These are phyloP conservation scores for Thaleichthys pacificus DNA, from an alignment of 2,797 vertebrate genomes.

Conservation along the genomic window DNA sequence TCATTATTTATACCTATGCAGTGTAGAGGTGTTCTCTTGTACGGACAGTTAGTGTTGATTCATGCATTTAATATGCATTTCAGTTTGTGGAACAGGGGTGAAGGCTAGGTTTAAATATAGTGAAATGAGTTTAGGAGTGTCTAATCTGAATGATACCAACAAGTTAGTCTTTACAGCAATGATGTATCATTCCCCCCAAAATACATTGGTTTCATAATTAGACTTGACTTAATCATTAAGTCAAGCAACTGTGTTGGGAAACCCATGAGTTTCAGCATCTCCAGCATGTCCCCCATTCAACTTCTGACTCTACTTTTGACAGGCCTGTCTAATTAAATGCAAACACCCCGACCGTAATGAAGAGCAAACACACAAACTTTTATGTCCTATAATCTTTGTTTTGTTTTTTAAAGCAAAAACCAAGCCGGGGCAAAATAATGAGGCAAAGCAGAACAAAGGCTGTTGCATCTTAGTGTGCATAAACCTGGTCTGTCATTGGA, in stretches of 20 bases:
- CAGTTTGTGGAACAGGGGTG: not conserved
- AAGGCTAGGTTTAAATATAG: slow-evolving; percentile 8
- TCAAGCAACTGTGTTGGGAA: not conserved
- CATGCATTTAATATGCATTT: slow-evolving; percentile 3
- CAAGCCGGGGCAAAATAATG: slow-evolving; percentile 41
- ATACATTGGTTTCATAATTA: not conserved
- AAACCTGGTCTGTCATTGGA: slow-evolving; percentile 37
- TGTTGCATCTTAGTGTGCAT: slow-evolving; percentile 12
- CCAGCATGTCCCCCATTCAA: not conserved
- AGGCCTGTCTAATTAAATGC: slow-evolving; percentile 14
- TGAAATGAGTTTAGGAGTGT: not conserved
- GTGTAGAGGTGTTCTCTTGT: slow-evolving; percentile 9
- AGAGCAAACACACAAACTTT: slow-evolving; percentile 35
- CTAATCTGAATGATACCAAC: not conserved
- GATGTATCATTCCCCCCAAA: not conserved
- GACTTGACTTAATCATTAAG: not conserved
- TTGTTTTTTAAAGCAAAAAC: slow-evolving; percentile 3
- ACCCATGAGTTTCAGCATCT: not conserved
- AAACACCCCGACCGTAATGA: slow-evolving; percentile 35
- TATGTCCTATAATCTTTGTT: slow-evolving; percentile 1
- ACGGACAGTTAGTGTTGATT: not conserved
- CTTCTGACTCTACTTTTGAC: slow-evolving; percentile 9
- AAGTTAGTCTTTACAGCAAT: not conserved
- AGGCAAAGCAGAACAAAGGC: slow-evolving; percentile 21
- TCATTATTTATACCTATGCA: slow-evolving; percentile 10